Base-by-base conservation (phyloP, 2,113 vertebrate genomes). In the Macquaria australasica region DNA sequence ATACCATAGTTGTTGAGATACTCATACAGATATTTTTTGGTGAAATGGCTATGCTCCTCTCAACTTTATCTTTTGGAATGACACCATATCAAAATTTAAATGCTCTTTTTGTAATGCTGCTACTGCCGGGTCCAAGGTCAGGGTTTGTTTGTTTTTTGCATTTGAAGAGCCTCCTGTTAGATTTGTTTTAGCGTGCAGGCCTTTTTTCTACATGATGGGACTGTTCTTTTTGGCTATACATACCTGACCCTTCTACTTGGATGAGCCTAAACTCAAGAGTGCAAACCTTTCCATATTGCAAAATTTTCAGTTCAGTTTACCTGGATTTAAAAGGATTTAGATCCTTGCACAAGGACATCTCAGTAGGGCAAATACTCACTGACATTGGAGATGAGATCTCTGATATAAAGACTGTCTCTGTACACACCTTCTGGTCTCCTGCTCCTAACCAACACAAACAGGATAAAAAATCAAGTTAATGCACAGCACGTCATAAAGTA, bases 291-390 rank as follows among this genome's bases (percentile, higher is more conserved):
- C 39, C 60, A 14, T 43, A 14, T n/a, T 41, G 3, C 41, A 6
- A 41, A 56, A 11, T 28, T 8, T 45, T 11, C 39, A n/a, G n/a
- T 55, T 55, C 1, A 37, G 8, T 63, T 37, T 2, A 21, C 16
- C 18, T 9, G 60, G 16, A 23, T 18, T 28, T 20, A 55, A 73
- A 41, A 56, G 16, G 59, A 43, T 72, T 41, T 6, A 53, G 10
- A 14, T 4, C 11, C 25, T 58, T 31, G 66, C 76, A 69, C 62
- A 81, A 63, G 48, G 78, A 74, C 51, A 58, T 20, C 31, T 75
- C 15, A 4, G 20, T 25, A 58, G 56, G 12, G 60, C 48, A 53
- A 16, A 73, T 12, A 12, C 48, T 72, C 51, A 16, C 71, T 41
- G 31, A 53, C 23, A 43, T 20, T 50, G 8, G 16, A 28, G 18